Conservation (phyloP, 2,888 invertebrate species). For the Nasonia oneida region DNA sequence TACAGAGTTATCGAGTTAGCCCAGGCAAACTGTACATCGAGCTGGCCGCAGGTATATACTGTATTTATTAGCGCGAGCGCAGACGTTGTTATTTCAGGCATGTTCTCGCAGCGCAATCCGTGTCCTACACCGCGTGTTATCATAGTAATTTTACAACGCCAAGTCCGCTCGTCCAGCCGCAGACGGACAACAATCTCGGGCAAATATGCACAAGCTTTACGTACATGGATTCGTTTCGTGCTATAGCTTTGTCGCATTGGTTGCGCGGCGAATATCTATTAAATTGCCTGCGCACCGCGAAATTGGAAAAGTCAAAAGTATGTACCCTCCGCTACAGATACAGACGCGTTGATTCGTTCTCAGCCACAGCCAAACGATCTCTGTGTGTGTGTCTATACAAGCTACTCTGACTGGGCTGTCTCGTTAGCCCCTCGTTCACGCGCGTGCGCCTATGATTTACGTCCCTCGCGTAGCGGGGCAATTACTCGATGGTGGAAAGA, state of each 20-base stretch:
- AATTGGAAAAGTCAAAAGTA: constrained; percentile 46
- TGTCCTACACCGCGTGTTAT: constrained; percentile 16
- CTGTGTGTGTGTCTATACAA: background rate
- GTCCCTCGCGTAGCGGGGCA: background rate
- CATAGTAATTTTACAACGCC: constrained; percentile 37
- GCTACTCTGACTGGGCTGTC: background rate
- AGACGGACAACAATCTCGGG: background rate
- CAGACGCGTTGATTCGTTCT: no score
- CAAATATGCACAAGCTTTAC: background rate
- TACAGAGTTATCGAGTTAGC: background rate
- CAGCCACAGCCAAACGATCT: no score
- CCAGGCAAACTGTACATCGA: background rate
- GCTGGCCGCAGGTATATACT: background rate
- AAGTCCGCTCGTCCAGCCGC: background rate
- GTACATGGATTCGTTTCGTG: no score
- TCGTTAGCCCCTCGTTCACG: constrained; percentile 38
- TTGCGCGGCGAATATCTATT: constrained; percentile 20
- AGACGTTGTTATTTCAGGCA: constrained; percentile 25
- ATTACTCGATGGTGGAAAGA: constrained; percentile 29
- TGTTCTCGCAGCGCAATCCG: constrained; percentile 8
- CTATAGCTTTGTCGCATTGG: background rate
- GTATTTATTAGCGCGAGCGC: constrained; percentile 28
- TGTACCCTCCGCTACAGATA: background rate
- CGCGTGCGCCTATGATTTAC: constrained; percentile 42
- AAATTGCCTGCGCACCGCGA: constrained; percentile 20